Percentiles rank a stretch among this genome's conserved stretches.
These are phyloP conservation scores for Eupithecia subumbrata DNA, from an alignment of 2,888 invertebrate species.

Conservation along the genomic window DNA sequence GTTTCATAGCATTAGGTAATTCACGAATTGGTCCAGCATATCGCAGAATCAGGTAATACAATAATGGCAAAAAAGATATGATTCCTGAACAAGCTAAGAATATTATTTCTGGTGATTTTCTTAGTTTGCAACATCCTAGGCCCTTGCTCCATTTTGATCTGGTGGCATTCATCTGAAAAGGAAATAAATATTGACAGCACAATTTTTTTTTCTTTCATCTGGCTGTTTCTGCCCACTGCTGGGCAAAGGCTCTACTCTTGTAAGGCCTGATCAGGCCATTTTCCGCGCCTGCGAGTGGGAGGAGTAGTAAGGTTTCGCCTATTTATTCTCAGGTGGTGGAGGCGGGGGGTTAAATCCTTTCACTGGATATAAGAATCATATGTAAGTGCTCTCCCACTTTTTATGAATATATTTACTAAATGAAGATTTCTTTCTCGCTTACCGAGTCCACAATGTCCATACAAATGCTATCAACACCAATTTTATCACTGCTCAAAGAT, in stretches of 20 bases:
- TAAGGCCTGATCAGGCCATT: no score
- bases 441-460: constrained; percentile 88
- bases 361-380: background rate
- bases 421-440: constrained; percentile 53
- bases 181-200: background rate
- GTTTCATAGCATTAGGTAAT: constrained; percentile 75
- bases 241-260: background rate
- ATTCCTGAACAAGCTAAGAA: constrained; percentile 82
- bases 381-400: background rate
- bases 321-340: no score
- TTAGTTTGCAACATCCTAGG: constrained; percentile 83
- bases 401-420: background rate
- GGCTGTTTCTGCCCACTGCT: no score
- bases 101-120: constrained; percentile 82
- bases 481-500: constrained; percentile 80
- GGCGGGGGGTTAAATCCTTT: background rate
- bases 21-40: constrained; percentile 77
- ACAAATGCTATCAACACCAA: constrained; percentile 85
- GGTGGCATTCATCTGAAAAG: constrained; percentile 86
- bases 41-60: constrained; percentile 84
- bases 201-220: background rate
- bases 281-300: no score
- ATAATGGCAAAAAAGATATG: constrained; percentile 79
- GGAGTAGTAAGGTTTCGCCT: no score
- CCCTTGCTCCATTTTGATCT: constrained; percentile 85